These are phyloP conservation scores for Camptogramma bilineatum DNA, from an alignment of 2,888 invertebrate species.

Conservation along the genomic window DNA sequence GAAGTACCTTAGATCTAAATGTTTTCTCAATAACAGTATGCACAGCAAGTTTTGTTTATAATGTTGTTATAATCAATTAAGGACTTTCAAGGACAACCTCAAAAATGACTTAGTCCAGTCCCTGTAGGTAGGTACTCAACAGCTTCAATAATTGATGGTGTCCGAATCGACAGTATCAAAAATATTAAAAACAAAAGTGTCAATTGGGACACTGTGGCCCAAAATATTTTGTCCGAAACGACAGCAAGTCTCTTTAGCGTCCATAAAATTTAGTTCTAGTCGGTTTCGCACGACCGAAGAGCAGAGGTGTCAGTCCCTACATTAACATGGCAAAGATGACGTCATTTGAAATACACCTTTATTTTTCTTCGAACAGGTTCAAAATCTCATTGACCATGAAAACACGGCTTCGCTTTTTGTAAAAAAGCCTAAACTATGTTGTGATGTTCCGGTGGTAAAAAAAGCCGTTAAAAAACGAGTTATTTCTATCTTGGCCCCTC, in stretches of 20 bases:
- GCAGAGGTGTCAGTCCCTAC: background rate
- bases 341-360: conserved; percentile 2
- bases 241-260: background rate
- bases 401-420: conserved; percentile 42
- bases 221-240: no score
- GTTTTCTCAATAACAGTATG: no score
- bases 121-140: no score
- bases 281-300: background rate
- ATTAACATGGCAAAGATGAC: conserved; percentile 3
- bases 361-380: conserved; percentile 1
- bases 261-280: background rate
- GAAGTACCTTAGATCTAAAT: no score
- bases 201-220: no score
- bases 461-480: conserved; percentile 31
- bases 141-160: no score
- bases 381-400: conserved; percentile 35
- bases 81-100: no score
- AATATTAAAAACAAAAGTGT: no score
- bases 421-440: conserved; percentile 27
- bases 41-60: no score
- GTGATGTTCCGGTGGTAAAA: conserved; percentile 26
- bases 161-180: no score
- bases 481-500: conserved; percentile 24
- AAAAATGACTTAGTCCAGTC: no score
- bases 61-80: no score